Evolutionary conservation across 2,888 invertebrate species (phyloP).

Genomic region (Salpingus planirostris): DNA sequence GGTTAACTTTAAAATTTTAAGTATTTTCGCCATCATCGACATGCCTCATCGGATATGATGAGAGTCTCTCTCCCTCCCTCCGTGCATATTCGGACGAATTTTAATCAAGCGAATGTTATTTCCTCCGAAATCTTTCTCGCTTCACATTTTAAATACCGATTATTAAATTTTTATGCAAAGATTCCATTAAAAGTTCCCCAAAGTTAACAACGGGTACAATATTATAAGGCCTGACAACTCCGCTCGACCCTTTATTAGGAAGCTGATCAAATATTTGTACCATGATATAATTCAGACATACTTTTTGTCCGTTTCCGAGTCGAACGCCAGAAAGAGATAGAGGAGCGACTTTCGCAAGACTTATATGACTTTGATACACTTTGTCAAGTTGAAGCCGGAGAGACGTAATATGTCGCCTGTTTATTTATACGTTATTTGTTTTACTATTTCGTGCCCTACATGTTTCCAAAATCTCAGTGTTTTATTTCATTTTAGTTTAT

Average conservation of each 20-base stretch:
- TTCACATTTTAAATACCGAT: slow-evolving; percentile 10
- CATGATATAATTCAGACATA: slow-evolving; percentile 13
- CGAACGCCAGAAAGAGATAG: no score
- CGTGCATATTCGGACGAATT: slow-evolving; percentile 35
- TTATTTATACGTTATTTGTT: slow-evolving; percentile 12
- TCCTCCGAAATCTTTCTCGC: slow-evolving; percentile 27
- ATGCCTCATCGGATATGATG: no score
- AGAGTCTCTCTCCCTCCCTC: no score
- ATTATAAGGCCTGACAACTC: slow-evolving; percentile 7
- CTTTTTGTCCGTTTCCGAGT: slow-evolving; percentile 8
- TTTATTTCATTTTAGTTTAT: no score
- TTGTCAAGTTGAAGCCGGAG: slow-evolving; percentile 2
- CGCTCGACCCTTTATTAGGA: slow-evolving; percentile 13
- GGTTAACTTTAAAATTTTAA: no score
- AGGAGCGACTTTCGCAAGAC: no score
- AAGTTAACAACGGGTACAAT: slow-evolving; percentile 9
- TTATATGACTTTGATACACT: slow-evolving; percentile 8
- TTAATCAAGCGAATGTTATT: slow-evolving; percentile 26
- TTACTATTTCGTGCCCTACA: slow-evolving; percentile 6
- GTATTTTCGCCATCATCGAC: no score
- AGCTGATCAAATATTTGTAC: slow-evolving; percentile 14
- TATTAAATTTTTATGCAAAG: slow-evolving; percentile 12
- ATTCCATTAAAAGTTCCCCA: slow-evolving; percentile 11
- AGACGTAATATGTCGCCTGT: slow-evolving; percentile 10
- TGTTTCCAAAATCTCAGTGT: background rate